phyloP scores from a whole-genome alignment of 2,888 invertebrate genomes.

The Aricia artaxerxes region DNA sequence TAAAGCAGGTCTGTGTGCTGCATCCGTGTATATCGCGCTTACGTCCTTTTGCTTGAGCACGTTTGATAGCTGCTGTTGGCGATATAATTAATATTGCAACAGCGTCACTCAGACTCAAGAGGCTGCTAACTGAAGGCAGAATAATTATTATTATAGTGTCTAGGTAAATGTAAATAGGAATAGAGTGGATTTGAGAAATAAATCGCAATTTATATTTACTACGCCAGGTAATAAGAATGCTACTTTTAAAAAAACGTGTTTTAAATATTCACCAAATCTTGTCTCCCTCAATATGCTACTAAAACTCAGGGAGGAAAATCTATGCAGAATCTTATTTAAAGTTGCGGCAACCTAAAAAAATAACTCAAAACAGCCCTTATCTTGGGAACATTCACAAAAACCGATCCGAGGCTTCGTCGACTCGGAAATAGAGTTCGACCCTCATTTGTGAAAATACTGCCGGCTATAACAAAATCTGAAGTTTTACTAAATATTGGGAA shows the following conservation, averaged over 20 bases:
- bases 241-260: too few relatives aligned
- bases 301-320: neutral
- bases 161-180: neutral
- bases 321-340: neutral
- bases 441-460: conserved; percentile 15
- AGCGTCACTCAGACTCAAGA: neutral
- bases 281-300: neutral
- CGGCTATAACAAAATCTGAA: neutral
- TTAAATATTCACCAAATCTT: neutral
- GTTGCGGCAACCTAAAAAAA: neutral
- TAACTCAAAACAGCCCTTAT: neutral
- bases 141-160: neutral
- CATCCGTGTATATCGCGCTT: neutral
- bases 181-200: too few relatives aligned
- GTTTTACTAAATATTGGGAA: conserved; percentile 3
- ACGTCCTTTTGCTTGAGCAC: conserved; percentile 8
- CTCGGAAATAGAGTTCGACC: conserved; percentile 13
- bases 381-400: neutral
- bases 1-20: neutral
- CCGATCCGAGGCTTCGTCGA: neutral
- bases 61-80: neutral
- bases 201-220: too few relatives aligned
- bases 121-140: neutral
- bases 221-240: too few relatives aligned
- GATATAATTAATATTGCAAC: neutral